Evolutionary conservation across 2,797 vertebrate genomes (phyloP), one percentile per base, ranked within the genome.

Genomic region (Spinus olivaceus): DNA sequence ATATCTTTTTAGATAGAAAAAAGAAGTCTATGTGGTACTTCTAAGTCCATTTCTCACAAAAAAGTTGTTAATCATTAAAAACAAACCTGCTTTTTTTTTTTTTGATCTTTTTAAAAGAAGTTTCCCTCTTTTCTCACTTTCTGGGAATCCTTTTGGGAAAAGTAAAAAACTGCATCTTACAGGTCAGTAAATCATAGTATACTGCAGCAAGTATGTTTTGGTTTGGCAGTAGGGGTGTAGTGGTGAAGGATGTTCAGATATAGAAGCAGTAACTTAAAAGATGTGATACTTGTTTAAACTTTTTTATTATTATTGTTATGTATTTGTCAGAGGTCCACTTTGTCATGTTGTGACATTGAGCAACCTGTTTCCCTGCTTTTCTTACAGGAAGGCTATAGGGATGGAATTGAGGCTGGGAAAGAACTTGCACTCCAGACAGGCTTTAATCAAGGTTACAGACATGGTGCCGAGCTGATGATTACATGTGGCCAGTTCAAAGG

Each of bases 381-480:
- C 16, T 96, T 96, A 61, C 93, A 99, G 99, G 99, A 99, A 78
- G 99, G 99, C 8, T 99, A 98, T 37, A 98, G 98, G 53, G 98
- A 99, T 81, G 99, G 99, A 67, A 47, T 98, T 17, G 98, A 99
- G 60, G 98, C 98, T 39, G 99, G 98, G 11, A 99, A 98, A 97
- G 98, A 98, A 54, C 97, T 97, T 50, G 96, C 98, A 2, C 98
- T 99, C 35, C 98, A 99, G 71, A 73, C 82, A 18, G 99, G 99
- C 12, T 99, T 99, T 97, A 98, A 98, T 97, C 76, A 94, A 87
- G 99, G 99, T 5, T 99, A 98, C 96, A 98, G 95, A 88, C 98
- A 98, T 2, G 99, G 99, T 94, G 98, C 98, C 2, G 79, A 97
- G 77, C 81, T 97, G 82, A 98, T 99, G 93, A 91, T 95, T 39